Conservation (phyloP, 2,888 invertebrate species). For the Clistopyga incitator region DNA sequence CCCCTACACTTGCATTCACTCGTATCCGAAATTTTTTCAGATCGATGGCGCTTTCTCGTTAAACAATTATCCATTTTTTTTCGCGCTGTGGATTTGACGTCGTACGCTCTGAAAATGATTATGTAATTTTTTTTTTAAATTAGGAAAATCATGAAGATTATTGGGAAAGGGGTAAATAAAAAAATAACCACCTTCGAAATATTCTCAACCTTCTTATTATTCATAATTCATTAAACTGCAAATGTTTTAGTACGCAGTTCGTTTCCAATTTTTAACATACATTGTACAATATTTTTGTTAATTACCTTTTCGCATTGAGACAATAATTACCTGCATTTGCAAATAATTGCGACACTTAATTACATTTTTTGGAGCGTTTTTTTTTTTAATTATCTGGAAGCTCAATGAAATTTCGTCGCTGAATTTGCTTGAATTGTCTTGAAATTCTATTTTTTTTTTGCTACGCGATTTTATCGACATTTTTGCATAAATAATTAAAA, state of each 20-base stretch:
- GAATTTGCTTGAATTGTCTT: too few species aligned
- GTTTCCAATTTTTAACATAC: neutral
- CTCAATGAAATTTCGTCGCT: slow-evolving; percentile 43
- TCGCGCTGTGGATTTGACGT: neutral
- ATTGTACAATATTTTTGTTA: slow-evolving; percentile 5
- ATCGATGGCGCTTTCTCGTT: slow-evolving; percentile 10
- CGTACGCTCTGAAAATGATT: neutral
- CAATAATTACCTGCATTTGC: slow-evolving; percentile 4
- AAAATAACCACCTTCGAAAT: neutral
- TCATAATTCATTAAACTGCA: neutral
- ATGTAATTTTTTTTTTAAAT: neutral
- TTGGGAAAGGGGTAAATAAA: slow-evolving; percentile 23
- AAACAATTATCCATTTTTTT: slow-evolving; percentile 16
- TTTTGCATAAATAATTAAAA: slow-evolving; percentile 1
- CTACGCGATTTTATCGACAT: slow-evolving; percentile 21
- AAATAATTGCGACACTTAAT: slow-evolving; percentile 9
- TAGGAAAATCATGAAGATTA: neutral
- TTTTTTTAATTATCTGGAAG: slow-evolving; percentile 64
- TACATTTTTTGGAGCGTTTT: slow-evolving; percentile 38
- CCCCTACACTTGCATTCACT: slow-evolving; percentile 42
- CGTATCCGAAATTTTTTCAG: slow-evolving; percentile 53
- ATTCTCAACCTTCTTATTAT: neutral
- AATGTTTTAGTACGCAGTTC: neutral
- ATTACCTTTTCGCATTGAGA: neutral
- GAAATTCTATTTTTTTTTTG: slow-evolving; percentile 9